Evolutionary conservation across 2,888 invertebrate genomes (phyloP).

Genomic region (Amphipoea lucens): DNA sequence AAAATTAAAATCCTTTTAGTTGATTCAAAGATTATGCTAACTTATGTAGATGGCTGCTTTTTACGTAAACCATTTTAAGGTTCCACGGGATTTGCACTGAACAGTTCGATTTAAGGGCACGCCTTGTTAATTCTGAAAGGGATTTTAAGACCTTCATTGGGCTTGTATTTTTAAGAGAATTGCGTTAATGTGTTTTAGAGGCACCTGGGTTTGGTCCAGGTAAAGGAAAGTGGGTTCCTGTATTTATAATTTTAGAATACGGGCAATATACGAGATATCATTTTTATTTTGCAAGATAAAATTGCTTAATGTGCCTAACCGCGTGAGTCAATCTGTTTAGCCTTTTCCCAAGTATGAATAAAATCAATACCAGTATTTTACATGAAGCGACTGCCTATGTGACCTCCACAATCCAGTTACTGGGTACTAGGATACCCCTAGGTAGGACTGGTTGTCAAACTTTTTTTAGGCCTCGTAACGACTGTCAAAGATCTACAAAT

Average conservation of each 20-base stretch:
- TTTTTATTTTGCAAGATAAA: neutral
- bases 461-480: too few species aligned
- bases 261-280: neutral
- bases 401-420: too few species aligned
- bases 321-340: too few species aligned
- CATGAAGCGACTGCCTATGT: too few species aligned
- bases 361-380: too few species aligned
- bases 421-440: too few species aligned
- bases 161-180: conserved; percentile 49
- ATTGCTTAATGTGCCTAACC: neutral
- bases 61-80: conserved; percentile 74
- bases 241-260: too few species aligned
- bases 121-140: conserved; percentile 62
- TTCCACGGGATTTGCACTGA: conserved; percentile 48
- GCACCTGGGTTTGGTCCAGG: conserved; percentile 3
- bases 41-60: conserved; percentile 85
- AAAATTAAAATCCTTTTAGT: conserved; percentile 87
- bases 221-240: neutral
- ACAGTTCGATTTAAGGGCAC: conserved; percentile 60
- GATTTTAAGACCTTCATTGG: conserved; percentile 44
- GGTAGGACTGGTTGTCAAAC: too few species aligned
- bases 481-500: too few species aligned
- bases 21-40: conserved; percentile 87
- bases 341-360: too few species aligned
- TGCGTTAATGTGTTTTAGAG: conserved; percentile 28